These are phyloP conservation scores for Microcebus jonahi DNA, from an alignment of 2,113 vertebrate species.

Conservation along the genomic window DNA sequence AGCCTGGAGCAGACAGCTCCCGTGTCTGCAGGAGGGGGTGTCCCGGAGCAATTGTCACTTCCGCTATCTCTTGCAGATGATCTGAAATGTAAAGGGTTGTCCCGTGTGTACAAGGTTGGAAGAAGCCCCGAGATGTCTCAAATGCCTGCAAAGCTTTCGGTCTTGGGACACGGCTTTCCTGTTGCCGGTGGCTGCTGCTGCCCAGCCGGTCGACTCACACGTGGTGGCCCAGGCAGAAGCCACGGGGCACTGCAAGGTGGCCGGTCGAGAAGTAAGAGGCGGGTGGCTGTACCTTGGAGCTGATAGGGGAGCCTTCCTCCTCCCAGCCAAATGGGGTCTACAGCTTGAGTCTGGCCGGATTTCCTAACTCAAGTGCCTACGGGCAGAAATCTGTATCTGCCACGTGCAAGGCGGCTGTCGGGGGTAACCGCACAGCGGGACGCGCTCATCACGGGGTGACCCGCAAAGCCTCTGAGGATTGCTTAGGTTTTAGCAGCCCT, in stretches of 20 bases:
- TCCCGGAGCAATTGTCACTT: neutral
- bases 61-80: neutral
- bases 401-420: constrained; percentile 55
- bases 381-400: neutral
- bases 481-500: neutral
- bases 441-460: neutral
- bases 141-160: neutral
- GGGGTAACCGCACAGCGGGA: constrained; percentile 35
- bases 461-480: neutral
- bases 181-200: neutral
- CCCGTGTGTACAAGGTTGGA: neutral
- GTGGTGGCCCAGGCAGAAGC: neutral
- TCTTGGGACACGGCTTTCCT: neutral
- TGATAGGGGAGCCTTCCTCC: neutral
- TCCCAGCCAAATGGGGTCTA: neutral
- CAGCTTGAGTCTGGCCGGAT: neutral
- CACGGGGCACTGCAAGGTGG: neutral
- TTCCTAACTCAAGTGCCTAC: neutral
- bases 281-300: neutral
- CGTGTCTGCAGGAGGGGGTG: neutral
- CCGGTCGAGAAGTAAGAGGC: neutral
- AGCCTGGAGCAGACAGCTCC: neutral
- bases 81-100: neutral
- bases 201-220: neutral
- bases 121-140: neutral